Percentiles rank a stretch among this genome's conserved stretches.
Conservation (phyloP, 2,113 vertebrate species). For the Heptranchias perlo region DNA sequence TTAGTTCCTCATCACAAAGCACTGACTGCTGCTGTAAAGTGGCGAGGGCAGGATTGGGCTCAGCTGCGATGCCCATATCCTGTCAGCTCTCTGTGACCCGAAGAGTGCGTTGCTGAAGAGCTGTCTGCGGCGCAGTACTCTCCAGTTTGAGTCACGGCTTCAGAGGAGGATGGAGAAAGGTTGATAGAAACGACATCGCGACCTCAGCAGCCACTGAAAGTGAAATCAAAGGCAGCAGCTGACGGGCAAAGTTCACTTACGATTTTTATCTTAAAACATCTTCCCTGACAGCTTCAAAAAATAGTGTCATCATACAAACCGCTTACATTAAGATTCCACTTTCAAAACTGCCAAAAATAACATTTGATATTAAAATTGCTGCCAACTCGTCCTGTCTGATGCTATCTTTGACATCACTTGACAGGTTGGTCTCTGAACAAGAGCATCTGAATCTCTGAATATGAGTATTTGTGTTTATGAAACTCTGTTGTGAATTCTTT, state of each 20-base stretch:
- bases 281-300: background rate
- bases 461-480: background rate
- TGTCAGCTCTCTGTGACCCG: background rate
- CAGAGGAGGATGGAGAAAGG: background rate
- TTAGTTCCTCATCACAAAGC: background rate
- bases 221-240: background rate
- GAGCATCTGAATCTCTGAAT: background rate
- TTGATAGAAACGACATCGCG: no score
- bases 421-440: background rate
- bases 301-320: background rate
- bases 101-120: background rate
- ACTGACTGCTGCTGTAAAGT: background rate
- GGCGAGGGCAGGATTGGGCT: background rate
- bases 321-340: background rate
- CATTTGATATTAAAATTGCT: constrained; percentile 9
- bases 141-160: background rate
- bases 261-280: background rate
- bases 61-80: background rate
- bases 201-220: no score
- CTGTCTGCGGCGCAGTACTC: background rate
- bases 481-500: background rate
- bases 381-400: background rate
- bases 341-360: background rate
- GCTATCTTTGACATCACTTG: background rate
- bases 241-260: background rate